These are phyloP conservation scores for Drosophila novamexicana DNA, from an alignment of 1,140 invertebrate genomes.

Conservation along the genomic window DNA sequence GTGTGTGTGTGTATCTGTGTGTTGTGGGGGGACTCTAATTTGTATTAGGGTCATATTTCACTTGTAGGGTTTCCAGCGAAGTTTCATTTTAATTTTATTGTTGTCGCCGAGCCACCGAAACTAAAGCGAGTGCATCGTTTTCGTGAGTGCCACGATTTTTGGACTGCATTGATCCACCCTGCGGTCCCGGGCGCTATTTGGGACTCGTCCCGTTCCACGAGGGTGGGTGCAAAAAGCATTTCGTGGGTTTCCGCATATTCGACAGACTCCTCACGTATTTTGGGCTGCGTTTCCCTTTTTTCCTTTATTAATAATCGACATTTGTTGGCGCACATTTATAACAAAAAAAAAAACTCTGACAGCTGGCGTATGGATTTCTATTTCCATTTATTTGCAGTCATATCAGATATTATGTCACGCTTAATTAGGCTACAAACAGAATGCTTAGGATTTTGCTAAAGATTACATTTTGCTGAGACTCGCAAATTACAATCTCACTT, in stretches of 20 bases:
- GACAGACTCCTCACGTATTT: conserved; percentile 8
- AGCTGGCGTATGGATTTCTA: conserved; percentile 39
- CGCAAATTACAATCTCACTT: neutral
- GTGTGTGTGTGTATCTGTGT: conserved; percentile 25
- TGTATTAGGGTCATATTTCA: conserved; percentile 84
- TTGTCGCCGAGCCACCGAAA: conserved; percentile 32
- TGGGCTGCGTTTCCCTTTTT: neutral
- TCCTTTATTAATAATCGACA: conserved; percentile 35
- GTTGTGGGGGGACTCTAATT: conserved; percentile 54
- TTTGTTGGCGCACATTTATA: conserved; percentile 24
- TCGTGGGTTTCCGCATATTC: conserved; percentile 51
- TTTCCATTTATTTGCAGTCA: conserved; percentile 34
- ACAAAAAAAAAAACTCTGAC: conserved; percentile 20
- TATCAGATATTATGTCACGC: conserved; percentile 61
- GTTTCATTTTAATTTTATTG: conserved; percentile 82
- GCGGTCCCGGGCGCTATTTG: conserved; percentile 40
- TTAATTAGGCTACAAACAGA: conserved; percentile 34
- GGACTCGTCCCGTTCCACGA: conserved; percentile 11
- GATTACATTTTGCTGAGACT: conserved; percentile 2
- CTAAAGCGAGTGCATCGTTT: conserved; percentile 52
- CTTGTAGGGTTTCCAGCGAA: conserved; percentile 83
- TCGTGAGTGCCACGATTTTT: conserved; percentile 33
- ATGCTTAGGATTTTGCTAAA: conserved; percentile 28
- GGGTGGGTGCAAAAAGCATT: conserved; percentile 42
- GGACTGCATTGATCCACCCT: conserved; percentile 44